Base-by-base conservation (phyloP, 2,797 vertebrate genomes). In the Poecilia gillii region DNA sequence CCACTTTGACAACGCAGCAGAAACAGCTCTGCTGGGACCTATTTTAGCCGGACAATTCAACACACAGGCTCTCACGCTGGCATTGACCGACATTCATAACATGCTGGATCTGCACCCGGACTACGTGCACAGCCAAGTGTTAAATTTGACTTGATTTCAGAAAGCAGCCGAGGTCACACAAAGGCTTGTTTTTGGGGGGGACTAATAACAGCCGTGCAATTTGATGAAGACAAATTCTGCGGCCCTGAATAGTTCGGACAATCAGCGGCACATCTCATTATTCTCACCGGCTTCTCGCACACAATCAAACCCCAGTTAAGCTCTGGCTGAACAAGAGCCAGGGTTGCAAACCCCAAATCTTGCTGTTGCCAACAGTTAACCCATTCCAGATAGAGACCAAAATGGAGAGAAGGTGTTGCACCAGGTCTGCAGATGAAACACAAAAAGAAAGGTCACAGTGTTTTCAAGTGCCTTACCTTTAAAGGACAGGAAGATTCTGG, bases 401-500 rank as follows among this genome's bases (percentile, higher is more conserved):
- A 28, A 70, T 28, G 5, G 66, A 49, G n/a, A 47, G n/a, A 68
- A 6, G 73, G 28, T 31, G n/a, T 79, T 45, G 72, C 66, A 77
- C 77, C n/a, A 79, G 72, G 83, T 80, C 68, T 28, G 74, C 62
- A 76, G 49, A 55, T 72, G 51, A 77, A 77, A 82, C 73, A 68
- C 53, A 83, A 64, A 82, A 85, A 76, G 62, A 36, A 78, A 76
- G 71, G 73, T 78, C 85, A 75, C 77, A 74, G 51, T 16, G 77
- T 47, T 77, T 76, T 57, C 28, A 6, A 82, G 74, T 47, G 62
- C 33, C 93, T 94, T 95, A 97, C 96, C 96, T 96, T 96, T 97
- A 92, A 97, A 97, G 91, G 96, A 96, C 73, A 97, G 91, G 92
- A 95, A 96, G 88, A 97, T 95, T 83, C 96, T 91, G 76, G 96